These are phyloP conservation scores for Nothoprocta pentlandii DNA, from an alignment of 2,113 vertebrate genomes.

Conservation along the genomic window DNA sequence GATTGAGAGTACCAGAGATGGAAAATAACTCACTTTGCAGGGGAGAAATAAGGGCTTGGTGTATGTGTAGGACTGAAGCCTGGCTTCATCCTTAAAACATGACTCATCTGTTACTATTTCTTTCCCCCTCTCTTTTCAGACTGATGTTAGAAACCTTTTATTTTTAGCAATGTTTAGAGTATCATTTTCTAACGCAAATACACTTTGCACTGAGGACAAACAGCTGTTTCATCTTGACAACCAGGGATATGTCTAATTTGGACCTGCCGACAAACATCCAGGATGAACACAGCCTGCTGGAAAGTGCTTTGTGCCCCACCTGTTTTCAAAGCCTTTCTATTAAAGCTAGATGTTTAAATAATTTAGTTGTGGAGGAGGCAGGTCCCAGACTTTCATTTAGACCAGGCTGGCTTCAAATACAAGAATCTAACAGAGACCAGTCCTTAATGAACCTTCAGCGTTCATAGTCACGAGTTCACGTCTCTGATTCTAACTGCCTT, in stretches of 20 bases:
- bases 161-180: background rate
- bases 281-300: background rate
- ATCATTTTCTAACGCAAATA: background rate
- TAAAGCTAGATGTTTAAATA: background rate
- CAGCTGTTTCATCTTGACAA: background rate
- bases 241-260: background rate
- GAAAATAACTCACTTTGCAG: background rate
- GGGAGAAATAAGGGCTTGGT: background rate
- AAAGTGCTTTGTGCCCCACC: background rate
- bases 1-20: background rate
- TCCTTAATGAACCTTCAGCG: background rate
- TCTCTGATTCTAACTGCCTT: background rate
- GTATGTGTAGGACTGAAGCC: background rate
- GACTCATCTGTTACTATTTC: background rate
- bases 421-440: background rate
- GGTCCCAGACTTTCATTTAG: background rate
- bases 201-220: background rate
- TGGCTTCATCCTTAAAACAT: background rate
- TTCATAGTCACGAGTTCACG: background rate
- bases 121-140: background rate
- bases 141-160: background rate
- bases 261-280: background rate
- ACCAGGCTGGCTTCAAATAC: background rate
- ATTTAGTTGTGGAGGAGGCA: background rate
- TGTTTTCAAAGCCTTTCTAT: background rate